Evolutionary conservation across 2,113 vertebrate species (phyloP).

Genomic region (Scomber japonicus): DNA sequence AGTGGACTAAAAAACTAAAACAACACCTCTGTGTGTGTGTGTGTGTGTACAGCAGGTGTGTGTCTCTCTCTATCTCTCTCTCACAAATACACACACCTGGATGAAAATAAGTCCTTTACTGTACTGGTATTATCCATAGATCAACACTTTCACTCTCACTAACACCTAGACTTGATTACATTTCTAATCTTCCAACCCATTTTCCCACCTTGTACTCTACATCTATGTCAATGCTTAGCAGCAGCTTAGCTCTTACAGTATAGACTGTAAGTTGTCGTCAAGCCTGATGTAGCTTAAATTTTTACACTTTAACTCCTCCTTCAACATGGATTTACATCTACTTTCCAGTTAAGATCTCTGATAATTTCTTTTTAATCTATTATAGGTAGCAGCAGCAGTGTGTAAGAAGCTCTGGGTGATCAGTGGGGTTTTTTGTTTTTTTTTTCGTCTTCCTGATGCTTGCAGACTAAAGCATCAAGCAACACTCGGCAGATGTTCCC

Average conservation of each 20-base stretch:
- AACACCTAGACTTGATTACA: constrained; percentile 56
- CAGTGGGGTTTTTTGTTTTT: constrained; percentile 5
- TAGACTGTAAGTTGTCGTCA: constrained; percentile 26
- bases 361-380: constrained; percentile 50
- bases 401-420: constrained; percentile 59
- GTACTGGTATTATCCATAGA: constrained; percentile 12
- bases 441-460: constrained; percentile 17
- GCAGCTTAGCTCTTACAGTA: constrained; percentile 26
- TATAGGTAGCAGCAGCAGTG: constrained; percentile 15
- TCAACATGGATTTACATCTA: constrained; percentile 49
- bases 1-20: constrained; percentile 10
- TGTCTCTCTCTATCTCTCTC: not conserved
- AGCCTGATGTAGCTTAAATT: constrained; percentile 41
- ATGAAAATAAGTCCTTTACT: constrained; percentile 23
- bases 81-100: constrained; percentile 36
- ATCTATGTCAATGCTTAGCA: constrained; percentile 32
- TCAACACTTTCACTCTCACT: constrained; percentile 9
- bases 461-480: constrained; percentile 62
- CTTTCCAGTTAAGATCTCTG: constrained; percentile 40
- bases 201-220: constrained; percentile 31
- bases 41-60: not conserved
- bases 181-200: constrained; percentile 51
- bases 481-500: constrained; percentile 76
- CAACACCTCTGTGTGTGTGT: not conserved
- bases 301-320: constrained; percentile 34